Conservation (phyloP, 2,888 invertebrate species). For the Aphidius colemani region DNA sequence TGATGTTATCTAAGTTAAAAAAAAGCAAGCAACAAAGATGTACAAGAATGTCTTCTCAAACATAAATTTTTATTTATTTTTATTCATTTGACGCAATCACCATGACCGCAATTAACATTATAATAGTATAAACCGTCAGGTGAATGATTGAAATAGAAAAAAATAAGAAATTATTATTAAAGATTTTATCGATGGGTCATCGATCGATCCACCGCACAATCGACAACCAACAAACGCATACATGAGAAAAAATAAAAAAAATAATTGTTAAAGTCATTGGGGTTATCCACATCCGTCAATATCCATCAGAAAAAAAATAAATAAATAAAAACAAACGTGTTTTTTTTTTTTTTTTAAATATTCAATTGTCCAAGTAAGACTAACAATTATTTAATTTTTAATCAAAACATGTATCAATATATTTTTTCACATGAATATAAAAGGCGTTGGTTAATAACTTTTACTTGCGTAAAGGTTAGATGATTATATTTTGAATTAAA, state of each 20-base stretch:
- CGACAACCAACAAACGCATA: neutral
- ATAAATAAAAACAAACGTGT: neutral
- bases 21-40: conserved; percentile 16
- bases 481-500: neutral
- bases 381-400: too few relatives aligned
- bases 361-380: neutral
- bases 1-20: conserved; percentile 27
- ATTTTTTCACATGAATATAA: conserved; percentile 1
- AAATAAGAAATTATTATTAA: conserved; percentile 12
- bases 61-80: too few relatives aligned
- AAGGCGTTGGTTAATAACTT: conserved; percentile 19
- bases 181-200: conserved; percentile 15
- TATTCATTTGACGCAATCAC: conserved; percentile 25
- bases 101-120: conserved; percentile 31
- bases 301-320: neutral
- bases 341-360: conserved; percentile 7
- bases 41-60: too few relatives aligned
- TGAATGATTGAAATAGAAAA: conserved; percentile 3
- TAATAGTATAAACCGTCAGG: conserved; percentile 10
- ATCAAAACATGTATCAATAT: too few relatives aligned
- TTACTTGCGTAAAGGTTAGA: conserved; percentile 28
- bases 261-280: conserved; percentile 21
- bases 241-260: neutral
- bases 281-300: conserved; percentile 11
- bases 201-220: neutral